Evolutionary conservation across 2,888 invertebrate species (phyloP), one percentile per base, ranked within the genome.

Genomic region (Malthinus flaveolus): DNA sequence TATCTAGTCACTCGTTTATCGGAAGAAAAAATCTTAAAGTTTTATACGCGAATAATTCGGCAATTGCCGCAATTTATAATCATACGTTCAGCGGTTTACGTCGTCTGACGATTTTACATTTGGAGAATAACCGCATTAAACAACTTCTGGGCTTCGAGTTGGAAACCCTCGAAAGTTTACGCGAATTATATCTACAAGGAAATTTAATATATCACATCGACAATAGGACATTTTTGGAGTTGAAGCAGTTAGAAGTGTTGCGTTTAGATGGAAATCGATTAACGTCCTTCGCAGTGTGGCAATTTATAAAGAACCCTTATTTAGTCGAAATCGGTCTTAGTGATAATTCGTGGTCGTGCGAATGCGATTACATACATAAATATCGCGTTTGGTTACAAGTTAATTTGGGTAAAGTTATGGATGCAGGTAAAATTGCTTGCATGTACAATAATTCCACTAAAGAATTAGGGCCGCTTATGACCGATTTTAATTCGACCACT

Each of bases 271-370:
- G 90, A 70, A 95, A 95, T 80, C 86, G 87, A 62, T 84, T 95
- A 73, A 83, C 85, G 70, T 86, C 87, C 63, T 94, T 93, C 74
- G 88, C 91, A 68, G 89, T 94, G 68, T 93, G 94, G 93, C 90
- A 91, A 77, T 85, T 95, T 73, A 84, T 87, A 59, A 80, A 85
- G 70, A 93, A 93, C 80, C 91, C 92, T 13, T 92, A 92, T 80
- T 84, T 95, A 72, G 89, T 91, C n/a, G 91, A 91, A 78, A 88
- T 95, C 70, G 89, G 89, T 52, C 82, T 95, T 64, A 85, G 89
- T 56, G 87, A 87, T 69, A 95, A 95, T 77, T 89, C 90, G 48
- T 95, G 95, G 95, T 91, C 91, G 64, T 95, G 95, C 79, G 93
- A 93, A 75, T 96, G 95, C 80, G 85, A 86, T 69, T 94, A 91